phyloP scores from a whole-genome alignment of 2,888 invertebrate genomes.

The Nymphalis urticae region DNA sequence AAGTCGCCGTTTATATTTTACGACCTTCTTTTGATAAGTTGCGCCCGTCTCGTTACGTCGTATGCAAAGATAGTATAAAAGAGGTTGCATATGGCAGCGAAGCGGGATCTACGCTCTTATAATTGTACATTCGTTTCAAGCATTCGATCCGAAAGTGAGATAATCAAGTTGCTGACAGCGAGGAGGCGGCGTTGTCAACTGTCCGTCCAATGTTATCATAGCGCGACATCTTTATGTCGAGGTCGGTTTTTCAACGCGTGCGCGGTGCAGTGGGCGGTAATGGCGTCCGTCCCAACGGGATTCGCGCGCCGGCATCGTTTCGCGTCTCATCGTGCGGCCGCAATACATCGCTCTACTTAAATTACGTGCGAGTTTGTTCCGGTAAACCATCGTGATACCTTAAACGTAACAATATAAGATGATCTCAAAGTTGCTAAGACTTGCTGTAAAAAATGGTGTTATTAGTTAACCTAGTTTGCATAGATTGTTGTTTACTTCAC shows the following conservation, averaged over 20 bases:
- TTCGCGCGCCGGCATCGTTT: slow-evolving; percentile 75
- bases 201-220: slow-evolving; percentile 70
- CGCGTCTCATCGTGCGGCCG: slow-evolving; percentile 77
- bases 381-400: slow-evolving; percentile 64
- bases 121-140: slow-evolving; percentile 68
- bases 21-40: slow-evolving; percentile 56
- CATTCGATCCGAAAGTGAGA: slow-evolving; percentile 60
- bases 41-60: slow-evolving; percentile 52
- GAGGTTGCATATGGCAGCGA: slow-evolving; percentile 56
- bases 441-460: slow-evolving; percentile 16
- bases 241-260: slow-evolving; percentile 75
- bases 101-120: slow-evolving; percentile 61
- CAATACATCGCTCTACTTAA: slow-evolving; percentile 78
- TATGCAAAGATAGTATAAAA: slow-evolving; percentile 57
- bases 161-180: slow-evolving; percentile 55
- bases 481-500: slow-evolving; percentile 11
- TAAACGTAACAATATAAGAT: slow-evolving; percentile 52
- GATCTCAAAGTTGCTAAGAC: slow-evolving; percentile 19
- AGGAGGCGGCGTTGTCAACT: slow-evolving; percentile 64
- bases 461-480: not conserved
- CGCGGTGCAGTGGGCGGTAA: slow-evolving; percentile 76
- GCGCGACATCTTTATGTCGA: slow-evolving; percentile 71
- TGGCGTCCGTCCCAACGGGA: slow-evolving; percentile 78
- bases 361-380: slow-evolving; percentile 75
- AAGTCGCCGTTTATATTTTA: slow-evolving; percentile 37